Evolutionary conservation across 2,888 invertebrate species (phyloP), one percentile per base, ranked within the genome.

Genomic region (Cactoblastis cactorum): DNA sequence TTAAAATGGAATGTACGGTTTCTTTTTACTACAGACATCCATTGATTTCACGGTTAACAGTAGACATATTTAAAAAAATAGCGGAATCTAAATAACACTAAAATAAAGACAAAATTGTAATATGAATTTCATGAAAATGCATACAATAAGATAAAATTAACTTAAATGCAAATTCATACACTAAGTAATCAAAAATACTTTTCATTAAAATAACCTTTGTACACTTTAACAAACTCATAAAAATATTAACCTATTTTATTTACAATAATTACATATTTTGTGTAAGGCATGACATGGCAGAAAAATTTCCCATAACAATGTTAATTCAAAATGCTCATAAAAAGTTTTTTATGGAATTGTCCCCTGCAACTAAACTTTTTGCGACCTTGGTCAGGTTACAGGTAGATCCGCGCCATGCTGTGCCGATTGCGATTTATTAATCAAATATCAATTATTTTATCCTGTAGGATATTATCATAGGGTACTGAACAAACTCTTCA

Each of bases 211-310:
- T 32, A 4, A 5, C 11, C 32, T 8, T 11, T 32, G 32, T 32
- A 4, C 11, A 11, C 14, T 14, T 35, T 14, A 6, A 35, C 12
- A 35, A 35, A 35, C 6, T 15, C 14, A 35, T 14, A 14, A 35
- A 12, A 35, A 35, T n/a, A n/a, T 12, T 33, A n/a, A 33, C 33
- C 9, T 33, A 22, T n/a, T 3, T 43, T 43, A 43, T 43, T 43
- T 43, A 47, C 34, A 37, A 17, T 37, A 2, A 14, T 47, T 14
- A 8, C 15, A 33, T 33, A 33, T 12, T 17, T 19, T 0, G 1
- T 1, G 4, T 37, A 17, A 80, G 80, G 83, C 83, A 82, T 80
- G 74, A 72, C 59, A 70, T 71, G 81, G 79, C 77, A 75, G 73
- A 65, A 67, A 35, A 5, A 35, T 11, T 6, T 14, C 14, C 3